Evolutionary conservation across 2,888 invertebrate genomes (phyloP).

Genomic region (Crocallis elinguaria): DNA sequence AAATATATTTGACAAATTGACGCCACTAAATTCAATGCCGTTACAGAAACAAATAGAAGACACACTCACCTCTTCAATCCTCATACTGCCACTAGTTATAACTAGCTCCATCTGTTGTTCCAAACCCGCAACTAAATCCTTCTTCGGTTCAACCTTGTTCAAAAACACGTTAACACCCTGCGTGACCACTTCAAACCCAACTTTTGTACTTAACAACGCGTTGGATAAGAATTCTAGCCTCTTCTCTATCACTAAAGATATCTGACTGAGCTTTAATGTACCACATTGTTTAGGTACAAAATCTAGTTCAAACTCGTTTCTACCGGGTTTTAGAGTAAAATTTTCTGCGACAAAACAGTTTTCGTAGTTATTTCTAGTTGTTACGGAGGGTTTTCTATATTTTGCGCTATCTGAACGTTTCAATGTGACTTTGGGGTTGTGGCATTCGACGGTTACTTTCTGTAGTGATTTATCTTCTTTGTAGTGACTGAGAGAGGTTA

Average conservation of each 20-base stretch:
- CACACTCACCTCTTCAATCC: constrained; percentile 86
- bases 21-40: no score
- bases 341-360: constrained; percentile 82
- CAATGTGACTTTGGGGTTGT: constrained; percentile 86
- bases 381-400: constrained; percentile 87
- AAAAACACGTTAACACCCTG: constrained; percentile 77
- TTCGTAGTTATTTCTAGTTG: constrained; percentile 87
- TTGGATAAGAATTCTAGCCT: constrained; percentile 90
- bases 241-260: constrained; percentile 86
- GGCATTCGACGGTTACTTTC: constrained; percentile 90
- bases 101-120: constrained; percentile 91
- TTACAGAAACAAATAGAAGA: not conserved
- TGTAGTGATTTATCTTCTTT: constrained; percentile 93
- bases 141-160: constrained; percentile 83
- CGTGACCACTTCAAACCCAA: constrained; percentile 84
- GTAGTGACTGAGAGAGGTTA: constrained; percentile 89
- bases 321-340: constrained; percentile 86
- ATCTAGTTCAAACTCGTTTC: constrained; percentile 86
- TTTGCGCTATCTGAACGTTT: constrained; percentile 90
- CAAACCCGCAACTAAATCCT: constrained; percentile 92
- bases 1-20: no score
- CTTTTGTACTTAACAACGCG: constrained; percentile 79
- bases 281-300: constrained; percentile 87
- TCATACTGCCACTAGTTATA: constrained; percentile 91
- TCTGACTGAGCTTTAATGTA: constrained; percentile 88